A percentile compares a stretch with the other conserved stretches of the same genome.
These are phyloP conservation scores for Phyllotreta cruciferae DNA, from an alignment of 2,888 invertebrate genomes.

Conservation along the genomic window DNA sequence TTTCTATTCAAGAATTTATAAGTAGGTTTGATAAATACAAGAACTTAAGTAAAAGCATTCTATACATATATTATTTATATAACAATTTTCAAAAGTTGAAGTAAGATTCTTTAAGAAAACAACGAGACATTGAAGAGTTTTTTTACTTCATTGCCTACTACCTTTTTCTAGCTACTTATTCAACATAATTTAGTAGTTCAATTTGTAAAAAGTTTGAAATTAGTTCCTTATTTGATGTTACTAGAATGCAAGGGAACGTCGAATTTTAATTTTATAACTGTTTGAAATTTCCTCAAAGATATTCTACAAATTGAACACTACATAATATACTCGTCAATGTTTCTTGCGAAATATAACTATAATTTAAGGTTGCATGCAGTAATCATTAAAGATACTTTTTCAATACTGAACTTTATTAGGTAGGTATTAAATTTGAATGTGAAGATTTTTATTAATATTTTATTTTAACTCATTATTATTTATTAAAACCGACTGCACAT, in stretches of 20 bases:
- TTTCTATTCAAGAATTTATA: constrained; percentile 31
- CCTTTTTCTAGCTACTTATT: constrained; percentile 43
- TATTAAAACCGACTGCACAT: constrained; percentile 47
- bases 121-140: constrained; percentile 44
- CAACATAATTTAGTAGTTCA: constrained; percentile 40
- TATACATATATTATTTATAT: constrained; percentile 49
- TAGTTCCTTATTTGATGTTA: not conserved
- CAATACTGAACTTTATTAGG: constrained; percentile 43
- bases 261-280: constrained; percentile 5
- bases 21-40: constrained; percentile 31
- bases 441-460: constrained; percentile 41
- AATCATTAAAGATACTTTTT: constrained; percentile 43
- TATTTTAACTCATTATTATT: constrained; percentile 31
- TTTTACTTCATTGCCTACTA: constrained; percentile 39
- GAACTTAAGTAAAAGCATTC: constrained; percentile 38
- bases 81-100: constrained; percentile 41
- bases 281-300: constrained; percentile 26
- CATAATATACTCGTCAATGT: constrained; percentile 51
- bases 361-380: constrained; percentile 50
- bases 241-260: not conserved
- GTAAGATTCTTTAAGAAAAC: constrained; percentile 36
- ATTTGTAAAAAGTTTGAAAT: constrained; percentile 25
- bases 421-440: constrained; percentile 33
- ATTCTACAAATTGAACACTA: constrained; percentile 29
- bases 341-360: constrained; percentile 46